Evolutionary conservation across 2,888 invertebrate species (phyloP), one percentile per base, ranked within the genome.

Genomic region (Campaea margaritaria): DNA sequence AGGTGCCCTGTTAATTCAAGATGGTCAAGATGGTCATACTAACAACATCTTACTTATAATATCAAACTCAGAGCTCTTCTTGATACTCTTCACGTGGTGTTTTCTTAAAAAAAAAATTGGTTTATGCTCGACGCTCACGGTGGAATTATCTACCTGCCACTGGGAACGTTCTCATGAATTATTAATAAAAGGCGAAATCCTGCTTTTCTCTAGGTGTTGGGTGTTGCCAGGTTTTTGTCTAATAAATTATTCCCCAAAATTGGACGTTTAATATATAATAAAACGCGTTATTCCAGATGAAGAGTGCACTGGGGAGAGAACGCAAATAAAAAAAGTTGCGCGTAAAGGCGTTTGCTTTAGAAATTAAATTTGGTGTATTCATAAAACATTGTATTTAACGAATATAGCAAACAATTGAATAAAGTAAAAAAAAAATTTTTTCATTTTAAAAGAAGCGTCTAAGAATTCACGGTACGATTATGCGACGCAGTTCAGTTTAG

Each of bases 81-180:
- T 56, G 56, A 61, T 51, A 61, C 56, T 56, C 47, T 31, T 12
- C 60, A 61, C 60, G 47, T 51, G 55, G 47, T 55, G 51, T 55
- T 59, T 51, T 46, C 60, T 51, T 43, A 51, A 51, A 61, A 48
- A 61, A 48, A 60, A 61, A 61, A 52, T 45, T 61, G 55, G 60
- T 61, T 61, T 56, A 52, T 56, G 47, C 31, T 27, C 42, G 38
- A 43, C 60, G 50, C 13, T 51, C 21, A 13, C 34, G 43, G 11
- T 49, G 15, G 42, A 43, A 42, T 53, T 53, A 62, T 62, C 53
- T 58, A 53, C 62, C 62, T 58, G 48, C 28, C 39, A 41, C 21
- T 49, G 36, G 56, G 34, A 21, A 44, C 31, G 38, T 34, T 41
- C 57, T 62, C 56, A 62, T 62, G 62, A 62, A 62, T 62, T 62